Base-by-base conservation (phyloP, 92 coral and sea anemone species). In the Epizoanthus rinbou region DNA sequence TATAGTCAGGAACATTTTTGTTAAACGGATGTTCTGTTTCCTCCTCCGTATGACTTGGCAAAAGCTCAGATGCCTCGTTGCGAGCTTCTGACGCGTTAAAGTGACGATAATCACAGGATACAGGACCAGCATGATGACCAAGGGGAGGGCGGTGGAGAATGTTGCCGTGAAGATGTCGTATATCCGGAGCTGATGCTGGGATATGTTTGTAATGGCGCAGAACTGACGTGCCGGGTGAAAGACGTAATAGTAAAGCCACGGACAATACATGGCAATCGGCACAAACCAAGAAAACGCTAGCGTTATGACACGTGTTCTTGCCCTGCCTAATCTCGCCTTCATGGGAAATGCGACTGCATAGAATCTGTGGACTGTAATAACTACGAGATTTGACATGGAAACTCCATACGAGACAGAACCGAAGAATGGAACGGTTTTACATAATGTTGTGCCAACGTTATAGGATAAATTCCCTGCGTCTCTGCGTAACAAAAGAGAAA, bases 91-190 rank as follows among this genome's bases (percentile, higher is more conserved):
- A 23, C 69, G 14, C 5, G 16, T 5, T 9, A 64, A 64, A 21
- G 25, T 66, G 43, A 15, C 45, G 24, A 66, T n/a, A 66, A 66
- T 66, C 71, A 66, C 19, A 8, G 71, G 71, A 31, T 66, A 66
- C 47, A 66, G 21, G 45, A 66, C n/a, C 9, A 66, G 18, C 71
- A 66, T 66, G 43, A 66, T 3, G 1, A 66, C n/a, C 3, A 25
- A 66, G 6, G 71, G 41, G 37, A 64, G n/a, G 18, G 41, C 69
- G 6, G 16, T 37, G 19, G 33, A 64, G 41, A 19, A 41, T 6
- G 33, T 37, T 64, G 19, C 15, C 0, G 28, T 2, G 28, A 33
- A 17, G 11, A 64, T 64, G 18, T 21, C 14, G 15, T 8, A 64
- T 16, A 66, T 24, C 3, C 3, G 11, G 47, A 31, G 19, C 25